phyloP scores from a whole-genome alignment of 2,888 invertebrate genomes.

The Lottia gigantea region DNA sequence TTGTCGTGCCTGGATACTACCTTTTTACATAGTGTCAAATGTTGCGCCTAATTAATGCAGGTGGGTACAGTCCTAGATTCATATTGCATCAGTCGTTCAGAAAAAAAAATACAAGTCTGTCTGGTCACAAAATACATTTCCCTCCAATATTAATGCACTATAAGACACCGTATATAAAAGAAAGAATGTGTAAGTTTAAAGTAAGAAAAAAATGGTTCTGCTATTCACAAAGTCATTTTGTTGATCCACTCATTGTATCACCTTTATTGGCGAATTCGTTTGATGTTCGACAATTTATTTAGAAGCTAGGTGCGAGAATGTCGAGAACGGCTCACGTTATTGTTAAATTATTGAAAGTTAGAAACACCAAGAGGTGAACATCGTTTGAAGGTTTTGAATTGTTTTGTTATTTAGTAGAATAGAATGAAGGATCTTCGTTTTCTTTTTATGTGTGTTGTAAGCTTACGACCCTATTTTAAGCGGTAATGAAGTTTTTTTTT shows the following conservation, averaged over 20 bases:
- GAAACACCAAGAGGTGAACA: slow-evolving; percentile 2
- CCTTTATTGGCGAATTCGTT: not conserved
- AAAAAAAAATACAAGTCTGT: no score
- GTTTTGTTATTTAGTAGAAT: not conserved
- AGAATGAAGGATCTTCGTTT: not conserved
- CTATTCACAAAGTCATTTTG: not conserved
- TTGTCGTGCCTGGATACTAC: no score
- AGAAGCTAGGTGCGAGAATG: not conserved
- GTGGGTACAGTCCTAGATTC: no score
- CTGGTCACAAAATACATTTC: no score
- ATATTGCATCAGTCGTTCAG: no score
- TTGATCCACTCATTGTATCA: slow-evolving; percentile 5
- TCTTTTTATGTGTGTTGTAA: slow-evolving; percentile 4
- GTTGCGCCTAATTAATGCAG: no score
- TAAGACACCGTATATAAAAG: not conserved
- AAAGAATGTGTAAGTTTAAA: not conserved
- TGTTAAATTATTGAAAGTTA: slow-evolving; percentile 3
- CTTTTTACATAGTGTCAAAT: no score
- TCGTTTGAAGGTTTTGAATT: not conserved
- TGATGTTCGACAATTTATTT: slow-evolving; percentile 8
- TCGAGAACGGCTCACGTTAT: not conserved
- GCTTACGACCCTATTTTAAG: no score
- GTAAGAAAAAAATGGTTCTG: not conserved
- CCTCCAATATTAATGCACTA: not conserved
- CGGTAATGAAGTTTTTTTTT: no score